Evolutionary conservation across 2,888 invertebrate species (phyloP), one percentile per base, ranked within the genome.

Genomic region (Drosophila macrospina): DNA sequence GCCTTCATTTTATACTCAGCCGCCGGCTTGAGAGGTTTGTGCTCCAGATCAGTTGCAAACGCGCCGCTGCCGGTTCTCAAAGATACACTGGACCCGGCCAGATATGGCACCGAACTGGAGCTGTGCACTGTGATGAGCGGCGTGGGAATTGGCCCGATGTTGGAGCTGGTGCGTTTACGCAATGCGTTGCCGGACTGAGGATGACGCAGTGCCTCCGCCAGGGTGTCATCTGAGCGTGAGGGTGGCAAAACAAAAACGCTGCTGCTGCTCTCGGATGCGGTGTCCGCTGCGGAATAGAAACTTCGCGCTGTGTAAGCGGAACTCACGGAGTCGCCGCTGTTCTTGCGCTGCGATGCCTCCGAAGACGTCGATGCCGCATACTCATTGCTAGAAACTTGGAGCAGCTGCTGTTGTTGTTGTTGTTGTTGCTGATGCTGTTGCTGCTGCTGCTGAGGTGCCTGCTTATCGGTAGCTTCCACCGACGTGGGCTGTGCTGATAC

Each of bases 181-280:
- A 89, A 89, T 0, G 94, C 93, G 64, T 93, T 94, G 73, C 94
- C 94, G 3, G 94, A 93, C 69, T 94, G 93, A 54, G 91, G 92
- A 42, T 93, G 93, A 48, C 94, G 94, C 59, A 80, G 80, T 52
- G 74, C 86, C 79, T 73, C 92, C 78, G 89, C 93, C 5, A 97
- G 91, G 0, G 95, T 96, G 84, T 97, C 97, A 89, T 97, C 97
- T 70, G 96, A 97, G 50, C 96, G 94, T 0, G 96, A 96, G 0
- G 96, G 96, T 4, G 96, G 95, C 51, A 96, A 91, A 32, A 95
- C 93, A 20, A 91, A 89, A 5, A 89, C 76, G 32, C 66, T 77
- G 60, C 69, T 82, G 15, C 80, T 77, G 65, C 84, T 79, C 8
- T 81, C 84, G 3, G 86, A 80, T 42, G 50, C 52, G 0, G 81